Percentiles rank a stretch among this genome's conserved stretches.
phyloP scores from a whole-genome alignment of 2,113 vertebrate species.

The Trichechus manatus region DNA sequence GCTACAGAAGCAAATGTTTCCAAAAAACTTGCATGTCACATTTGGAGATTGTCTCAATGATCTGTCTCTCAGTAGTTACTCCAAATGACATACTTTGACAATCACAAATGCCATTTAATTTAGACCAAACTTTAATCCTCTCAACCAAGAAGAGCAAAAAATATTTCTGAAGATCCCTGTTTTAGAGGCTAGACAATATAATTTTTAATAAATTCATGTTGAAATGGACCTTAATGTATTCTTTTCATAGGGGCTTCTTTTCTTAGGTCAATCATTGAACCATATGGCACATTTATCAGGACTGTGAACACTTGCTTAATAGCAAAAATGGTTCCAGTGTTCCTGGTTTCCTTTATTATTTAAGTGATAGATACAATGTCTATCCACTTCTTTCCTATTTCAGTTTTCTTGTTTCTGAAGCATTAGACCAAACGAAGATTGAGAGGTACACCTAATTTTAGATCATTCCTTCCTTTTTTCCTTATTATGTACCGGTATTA shows the following conservation, averaged over 20 bases:
- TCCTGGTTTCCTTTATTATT: conserved; percentile 62
- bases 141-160: background rate
- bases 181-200: background rate
- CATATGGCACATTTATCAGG: background rate
- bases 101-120: background rate
- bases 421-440: background rate
- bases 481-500: background rate
- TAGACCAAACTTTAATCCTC: background rate
- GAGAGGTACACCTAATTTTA: background rate
- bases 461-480: background rate
- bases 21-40: background rate
- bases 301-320: background rate
- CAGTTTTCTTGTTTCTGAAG: conserved; percentile 36
- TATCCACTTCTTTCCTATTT: conserved; percentile 36
- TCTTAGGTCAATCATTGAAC: rapidly evolving
- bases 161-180: background rate
- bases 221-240: background rate
- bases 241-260: rapidly evolving
- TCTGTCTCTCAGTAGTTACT: background rate
- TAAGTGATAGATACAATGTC: background rate
- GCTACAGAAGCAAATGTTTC: background rate
- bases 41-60: background rate
- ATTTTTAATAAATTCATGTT: conserved; percentile 30
- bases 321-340: background rate
- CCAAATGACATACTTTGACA: background rate